These are phyloP conservation scores for Muscina levida DNA, from an alignment of 2,888 invertebrate genomes.

Conservation along the genomic window DNA sequence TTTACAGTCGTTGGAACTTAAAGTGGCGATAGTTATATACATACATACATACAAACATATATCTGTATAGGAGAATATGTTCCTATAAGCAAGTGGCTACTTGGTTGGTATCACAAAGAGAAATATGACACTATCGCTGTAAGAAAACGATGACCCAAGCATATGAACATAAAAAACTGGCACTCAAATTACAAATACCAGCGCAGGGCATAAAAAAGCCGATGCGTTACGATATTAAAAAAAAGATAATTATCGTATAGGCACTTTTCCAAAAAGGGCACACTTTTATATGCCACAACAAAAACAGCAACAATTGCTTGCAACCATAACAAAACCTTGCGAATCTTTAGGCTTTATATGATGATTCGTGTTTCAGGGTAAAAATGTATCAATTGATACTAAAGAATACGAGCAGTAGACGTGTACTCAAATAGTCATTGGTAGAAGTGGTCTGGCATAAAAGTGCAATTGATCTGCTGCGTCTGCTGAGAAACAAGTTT, in stretches of 20 bases:
- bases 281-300: conserved; percentile 15
- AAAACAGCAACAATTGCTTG: not conserved
- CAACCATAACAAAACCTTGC: not conserved
- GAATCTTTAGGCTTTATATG: no score
- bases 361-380: no score
- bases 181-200: conserved; percentile 26
- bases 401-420: no score
- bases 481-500: no score
- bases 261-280: conserved; percentile 35
- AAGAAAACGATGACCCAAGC: conserved; percentile 26
- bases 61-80: no score
- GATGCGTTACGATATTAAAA: not conserved
- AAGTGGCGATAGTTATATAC: no score
- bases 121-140: conserved; percentile 22
- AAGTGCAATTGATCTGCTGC: no score
- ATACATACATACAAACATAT: no score
- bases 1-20: conserved; percentile 5
- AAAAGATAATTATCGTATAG: conserved; percentile 7
- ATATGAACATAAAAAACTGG: conserved; percentile 18
- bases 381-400: no score
- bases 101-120: not conserved
- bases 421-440: no score
- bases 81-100: no score
- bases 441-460: no score
- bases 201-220: conserved; percentile 11